Percentiles rank a stretch among this genome's conserved stretches.
Evolutionary conservation across 2,888 invertebrate genomes (phyloP).

Genomic region (Chymomyza fuscimana): DNA sequence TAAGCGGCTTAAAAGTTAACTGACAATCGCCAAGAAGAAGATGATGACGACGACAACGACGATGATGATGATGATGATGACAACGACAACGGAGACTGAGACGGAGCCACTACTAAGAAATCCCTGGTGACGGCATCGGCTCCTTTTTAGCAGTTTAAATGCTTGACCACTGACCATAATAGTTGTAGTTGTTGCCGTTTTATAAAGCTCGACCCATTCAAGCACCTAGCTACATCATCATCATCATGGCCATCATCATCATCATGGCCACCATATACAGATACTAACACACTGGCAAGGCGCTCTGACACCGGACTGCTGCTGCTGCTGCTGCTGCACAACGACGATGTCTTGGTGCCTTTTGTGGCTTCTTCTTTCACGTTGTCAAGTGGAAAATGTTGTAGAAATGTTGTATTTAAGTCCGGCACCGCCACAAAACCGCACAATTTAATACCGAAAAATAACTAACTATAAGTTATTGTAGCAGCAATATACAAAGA

Average conservation of each 20-base stretch:
- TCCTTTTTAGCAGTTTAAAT: constrained; percentile 58
- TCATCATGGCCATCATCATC: not conserved
- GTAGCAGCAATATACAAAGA: constrained; percentile 32
- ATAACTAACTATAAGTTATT: constrained; percentile 43
- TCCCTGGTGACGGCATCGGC: constrained; percentile 7
- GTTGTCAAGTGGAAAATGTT: constrained; percentile 77
- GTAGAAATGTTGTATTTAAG: constrained; percentile 65
- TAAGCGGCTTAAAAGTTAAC: constrained; percentile 65
- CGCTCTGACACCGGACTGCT: not conserved
- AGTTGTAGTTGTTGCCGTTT: constrained; percentile 59
- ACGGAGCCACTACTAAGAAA: not conserved
- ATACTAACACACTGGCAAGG: not conserved
- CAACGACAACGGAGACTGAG: not conserved
- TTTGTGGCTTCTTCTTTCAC: constrained; percentile 67
- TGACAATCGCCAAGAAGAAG: constrained; percentile 25
- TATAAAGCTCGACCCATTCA: constrained; percentile 35
- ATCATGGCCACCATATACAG: not conserved
- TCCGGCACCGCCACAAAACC: constrained; percentile 68
- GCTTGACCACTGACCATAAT: constrained; percentile 69
- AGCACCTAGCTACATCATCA: constrained; percentile 2
- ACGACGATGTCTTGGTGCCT: constrained; percentile 32
- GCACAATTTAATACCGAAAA: constrained; percentile 73
- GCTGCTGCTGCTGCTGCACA: not conserved
- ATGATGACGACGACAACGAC: not conserved
- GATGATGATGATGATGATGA: not conserved